Base-by-base conservation (phyloP, 2,797 vertebrate species). In the Periparus ater region DNA sequence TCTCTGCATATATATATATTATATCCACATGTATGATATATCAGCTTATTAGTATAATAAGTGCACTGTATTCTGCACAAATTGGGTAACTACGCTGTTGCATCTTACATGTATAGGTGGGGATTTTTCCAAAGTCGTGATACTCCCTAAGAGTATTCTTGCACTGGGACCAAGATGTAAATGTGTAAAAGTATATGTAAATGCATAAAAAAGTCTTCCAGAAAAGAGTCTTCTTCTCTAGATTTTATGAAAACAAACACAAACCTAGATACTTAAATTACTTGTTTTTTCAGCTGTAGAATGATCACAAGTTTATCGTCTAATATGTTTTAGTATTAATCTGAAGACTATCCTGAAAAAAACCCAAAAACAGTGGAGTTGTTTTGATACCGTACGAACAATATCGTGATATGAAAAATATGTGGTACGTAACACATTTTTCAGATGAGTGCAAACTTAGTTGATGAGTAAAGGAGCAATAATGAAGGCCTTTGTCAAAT, bases 401-500 rank as follows among this genome's bases (percentile, higher is more conserved):
- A 9, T 65, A 54, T 54, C 1, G 3, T 47, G 44, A 50, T 78
- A 75, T 40, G 25, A 84, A 86, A 83, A 84, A 61, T 19, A 61
- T 0, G 0, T 47, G 40, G 10, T 11, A 55, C 44, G 18, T 13
- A 34, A 36, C 10, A 55, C 16, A 48, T 84, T 81, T 77, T 72
- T 88, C 16, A 62, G 21, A 88, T 61, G 25, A 77, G 22, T 26
- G 11, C 17, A 61, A n/a, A 58, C 32, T 61, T 68, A 44, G n/a
- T 22, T 71, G 58, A 68, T 67, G 66, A 58, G 42, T 50, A 60
- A 78, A 84, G 54, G 19, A 84, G 19, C 18, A 95, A 81, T 88
- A 93, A 90, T 55, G 50, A 77, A 72, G 19, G 17, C 5, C 13
- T 93, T 87, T 87, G 50, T 79, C 9, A 60, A 44, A 82, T 91